A percentile compares a stretch with the other conserved stretches of the same genome.
These are phyloP conservation scores for Morpho achilles DNA, from an alignment of 2,888 invertebrate genomes.

Conservation along the genomic window DNA sequence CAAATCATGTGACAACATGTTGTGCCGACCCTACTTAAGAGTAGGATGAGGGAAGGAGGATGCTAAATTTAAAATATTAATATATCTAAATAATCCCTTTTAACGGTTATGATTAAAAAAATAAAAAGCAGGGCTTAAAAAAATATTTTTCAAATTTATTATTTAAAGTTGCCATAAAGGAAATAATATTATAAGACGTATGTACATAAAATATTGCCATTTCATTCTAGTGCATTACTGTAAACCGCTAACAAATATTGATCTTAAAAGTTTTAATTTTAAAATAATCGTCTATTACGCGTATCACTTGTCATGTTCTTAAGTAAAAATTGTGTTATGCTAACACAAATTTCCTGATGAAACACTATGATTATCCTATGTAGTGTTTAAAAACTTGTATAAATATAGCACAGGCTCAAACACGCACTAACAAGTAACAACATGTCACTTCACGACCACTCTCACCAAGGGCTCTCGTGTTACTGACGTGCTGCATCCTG, in stretches of 20 bases:
- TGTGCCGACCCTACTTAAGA: too few species aligned
- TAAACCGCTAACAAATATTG: constrained; percentile 12
- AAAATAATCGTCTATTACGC: constrained; percentile 13
- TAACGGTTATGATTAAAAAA: background rate
- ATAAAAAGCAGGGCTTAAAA: constrained; percentile 8
- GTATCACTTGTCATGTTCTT: constrained; percentile 14
- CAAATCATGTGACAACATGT: too few species aligned
- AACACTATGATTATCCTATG: background rate
- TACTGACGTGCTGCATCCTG: too few species aligned
- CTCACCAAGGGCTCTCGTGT: too few species aligned
- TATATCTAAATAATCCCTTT: too few species aligned
- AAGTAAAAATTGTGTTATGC: constrained; percentile 5
- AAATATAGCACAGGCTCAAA: too few species aligned
- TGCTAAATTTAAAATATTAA: too few species aligned
- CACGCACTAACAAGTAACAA: too few species aligned
- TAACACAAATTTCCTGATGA: background rate
- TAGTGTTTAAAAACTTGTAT: too few species aligned
- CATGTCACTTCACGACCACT: too few species aligned
- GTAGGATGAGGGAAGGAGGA: too few species aligned
- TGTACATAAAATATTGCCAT: constrained; percentile 10
- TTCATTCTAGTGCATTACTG: constrained; percentile 12
- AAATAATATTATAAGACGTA: constrained; percentile 1
- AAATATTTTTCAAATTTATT: constrained; percentile 16
- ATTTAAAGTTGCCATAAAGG: constrained; percentile 17
- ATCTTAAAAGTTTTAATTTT: constrained; percentile 17